Base-by-base conservation (phyloP, 2,888 invertebrate species). In the Pristionchus mayeri region DNA sequence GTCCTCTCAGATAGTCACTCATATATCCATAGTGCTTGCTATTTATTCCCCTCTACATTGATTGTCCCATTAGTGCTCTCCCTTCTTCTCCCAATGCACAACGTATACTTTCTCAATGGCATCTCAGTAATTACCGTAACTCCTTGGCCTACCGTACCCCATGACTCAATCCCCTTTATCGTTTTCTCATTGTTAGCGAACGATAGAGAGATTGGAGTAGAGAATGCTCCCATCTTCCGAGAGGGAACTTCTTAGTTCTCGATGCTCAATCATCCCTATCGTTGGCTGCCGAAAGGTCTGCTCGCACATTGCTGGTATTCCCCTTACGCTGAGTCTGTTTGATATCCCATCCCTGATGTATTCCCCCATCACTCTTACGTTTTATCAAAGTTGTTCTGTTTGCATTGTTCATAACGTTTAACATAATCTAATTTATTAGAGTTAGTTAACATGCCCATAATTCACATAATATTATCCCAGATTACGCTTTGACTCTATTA, bases 201-300 rank as follows among this genome's bases (percentile, higher is more conserved):
- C 18, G 44, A 78, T 78, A 50, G 76, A 78, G 76, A 50, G 34
- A 78, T 78, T 78, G 18, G 76, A 78, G 50, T 78, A 21, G 48
- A 78, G 30, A n/a, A 71, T 18, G 24, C 40, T 18, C 21, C 40
- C 67, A 13, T 30, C 7, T 2, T 34, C 3, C 54, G 4, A 71
- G 37, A 3, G 48, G 37, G 18, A 1, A 3, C 24, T 34, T 24
- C 2, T 75, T n/a, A 44, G 9, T n/a, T 78, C 50, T 50, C 76
- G n/a, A 50, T 3, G 48, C 60, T 82, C 54, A 37, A 57, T 37
- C 52, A 18, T 52, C 84, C 75, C 84, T 71, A 75, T 75, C 84
- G 11, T 52, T 54, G n/a, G 24, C 52, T 75, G 71, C 71, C 52
- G 84, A 30, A 71, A 84, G 84, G 84, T 84, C 84, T 84, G 84